phyloP scores from a whole-genome alignment of 2,113 vertebrate species.

The Spilogale gracilis region DNA sequence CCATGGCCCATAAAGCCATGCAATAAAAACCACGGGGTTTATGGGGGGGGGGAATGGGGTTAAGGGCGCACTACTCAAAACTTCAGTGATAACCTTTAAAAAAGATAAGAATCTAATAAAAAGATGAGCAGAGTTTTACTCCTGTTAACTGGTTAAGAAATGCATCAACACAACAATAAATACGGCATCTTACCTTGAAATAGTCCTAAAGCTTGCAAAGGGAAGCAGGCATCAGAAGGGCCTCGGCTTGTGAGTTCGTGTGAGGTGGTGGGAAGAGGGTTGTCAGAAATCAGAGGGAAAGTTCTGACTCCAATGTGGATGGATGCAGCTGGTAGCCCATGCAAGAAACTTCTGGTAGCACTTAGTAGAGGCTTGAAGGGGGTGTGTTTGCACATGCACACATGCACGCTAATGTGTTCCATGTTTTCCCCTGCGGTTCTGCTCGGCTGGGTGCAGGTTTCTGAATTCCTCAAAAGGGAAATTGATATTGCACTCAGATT shows the following conservation, averaged over 20 bases:
- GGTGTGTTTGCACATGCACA: fast-evolving
- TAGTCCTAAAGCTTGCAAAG: background rate
- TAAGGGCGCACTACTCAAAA: constrained; percentile 1
- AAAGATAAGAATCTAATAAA: constrained; percentile 59
- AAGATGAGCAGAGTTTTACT: constrained; percentile 47
- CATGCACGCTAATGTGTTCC: fast-evolving
- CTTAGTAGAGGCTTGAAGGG: background rate
- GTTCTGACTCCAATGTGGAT: background rate
- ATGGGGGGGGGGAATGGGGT: background rate
- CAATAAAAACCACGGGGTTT: background rate
- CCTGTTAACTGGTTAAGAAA: background rate
- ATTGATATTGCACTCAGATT: background rate
- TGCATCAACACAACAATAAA: background rate
- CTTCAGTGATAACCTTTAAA: background rate
- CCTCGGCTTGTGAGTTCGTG: background rate
- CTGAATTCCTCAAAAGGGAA: background rate
- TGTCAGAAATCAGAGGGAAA: background rate
- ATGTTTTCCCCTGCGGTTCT: background rate
- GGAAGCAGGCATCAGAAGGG: background rate
- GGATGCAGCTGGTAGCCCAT: background rate
- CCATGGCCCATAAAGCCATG: background rate
- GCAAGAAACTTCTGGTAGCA: background rate
- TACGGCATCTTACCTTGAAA: background rate
- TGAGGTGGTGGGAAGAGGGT: background rate
- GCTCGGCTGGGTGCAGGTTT: background rate